phyloP scores from a whole-genome alignment of 1,140 invertebrate genomes.

The Drosophila insularis region DNA sequence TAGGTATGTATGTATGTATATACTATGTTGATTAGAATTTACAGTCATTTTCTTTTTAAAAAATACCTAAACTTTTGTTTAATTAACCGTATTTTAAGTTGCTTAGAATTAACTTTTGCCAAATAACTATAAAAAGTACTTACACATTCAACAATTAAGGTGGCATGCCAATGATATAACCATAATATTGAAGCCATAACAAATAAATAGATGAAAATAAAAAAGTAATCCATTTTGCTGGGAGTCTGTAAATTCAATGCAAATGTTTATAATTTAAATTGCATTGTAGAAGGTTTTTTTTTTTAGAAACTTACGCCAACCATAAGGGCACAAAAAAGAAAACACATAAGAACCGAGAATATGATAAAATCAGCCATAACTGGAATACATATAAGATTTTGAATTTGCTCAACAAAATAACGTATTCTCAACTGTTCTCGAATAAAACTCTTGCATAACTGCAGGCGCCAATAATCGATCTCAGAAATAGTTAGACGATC shows the following conservation, averaged over 20 bases:
- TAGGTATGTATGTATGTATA: no score
- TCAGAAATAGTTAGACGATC: constrained; percentile 8
- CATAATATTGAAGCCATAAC: constrained; percentile 68
- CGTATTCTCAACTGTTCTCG: constrained; percentile 56
- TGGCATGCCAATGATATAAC: constrained; percentile 76
- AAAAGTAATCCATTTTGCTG: constrained; percentile 66
- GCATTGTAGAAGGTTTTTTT: no score
- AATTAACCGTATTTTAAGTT: no score
- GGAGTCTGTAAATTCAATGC: constrained; percentile 37
- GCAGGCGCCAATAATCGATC: constrained; percentile 42
- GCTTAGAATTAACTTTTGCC: no score
- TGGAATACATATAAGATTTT: constrained; percentile 54
- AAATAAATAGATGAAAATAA: constrained; percentile 71
- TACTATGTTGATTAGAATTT: no score
- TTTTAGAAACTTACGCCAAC: constrained; percentile 50
- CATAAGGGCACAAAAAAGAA: constrained; percentile 63
- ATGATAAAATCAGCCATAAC: constrained; percentile 73
- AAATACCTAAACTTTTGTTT: no score
- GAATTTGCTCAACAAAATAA: constrained; percentile 47
- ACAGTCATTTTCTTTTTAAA: no score
- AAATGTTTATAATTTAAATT: background rate
- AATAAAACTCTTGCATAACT: constrained; percentile 52
- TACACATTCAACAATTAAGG: constrained; percentile 53
- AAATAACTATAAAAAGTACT: constrained; percentile 8
- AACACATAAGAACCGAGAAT: constrained; percentile 70